Conservation (phyloP, 1,140 invertebrate species). For the Linepithema humile region DNA sequence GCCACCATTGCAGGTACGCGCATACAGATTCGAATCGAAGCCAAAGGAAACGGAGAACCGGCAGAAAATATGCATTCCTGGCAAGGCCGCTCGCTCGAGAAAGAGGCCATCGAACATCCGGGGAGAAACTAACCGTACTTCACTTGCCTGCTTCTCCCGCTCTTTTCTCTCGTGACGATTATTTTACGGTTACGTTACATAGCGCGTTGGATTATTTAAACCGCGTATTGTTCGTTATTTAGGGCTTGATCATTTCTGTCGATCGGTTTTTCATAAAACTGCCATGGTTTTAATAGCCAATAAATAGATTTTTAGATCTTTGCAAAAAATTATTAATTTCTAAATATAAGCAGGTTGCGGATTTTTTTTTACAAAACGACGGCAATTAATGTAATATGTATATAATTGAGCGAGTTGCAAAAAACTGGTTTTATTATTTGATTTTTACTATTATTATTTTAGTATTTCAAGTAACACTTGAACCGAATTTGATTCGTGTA, state of each 20-base stretch:
- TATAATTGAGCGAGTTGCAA: too few species aligned
- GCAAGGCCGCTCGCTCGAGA: conserved; percentile 80
- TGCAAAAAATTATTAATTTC: too few species aligned
- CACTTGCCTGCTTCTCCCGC: conserved; percentile 59
- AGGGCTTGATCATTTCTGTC: not conserved
- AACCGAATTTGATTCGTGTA: too few species aligned
- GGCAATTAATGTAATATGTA: too few species aligned
- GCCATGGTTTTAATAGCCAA: too few species aligned
- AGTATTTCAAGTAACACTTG: too few species aligned
- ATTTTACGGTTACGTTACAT: conserved; percentile 55
- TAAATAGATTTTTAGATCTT: too few species aligned
- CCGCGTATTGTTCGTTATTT: not conserved
- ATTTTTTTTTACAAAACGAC: too few species aligned
- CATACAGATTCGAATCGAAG: conserved; percentile 68
- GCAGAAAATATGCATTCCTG: conserved; percentile 81
- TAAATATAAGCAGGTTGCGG: too few species aligned
- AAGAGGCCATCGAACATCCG: conserved; percentile 82
- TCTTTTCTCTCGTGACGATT: conserved; percentile 19
- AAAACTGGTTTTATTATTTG: too few species aligned
- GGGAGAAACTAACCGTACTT: conserved; percentile 83
- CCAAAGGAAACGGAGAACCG: conserved; percentile 70
- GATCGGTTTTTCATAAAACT: too few species aligned
- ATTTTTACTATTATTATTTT: too few species aligned
- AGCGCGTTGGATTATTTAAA: conserved; percentile 17
- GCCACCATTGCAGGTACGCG: conserved; percentile 39